Percentiles rank a stretch among this genome's conserved stretches.
Conservation (phyloP, 23 tunicate species). For the Halocynthia aurantium region DNA sequence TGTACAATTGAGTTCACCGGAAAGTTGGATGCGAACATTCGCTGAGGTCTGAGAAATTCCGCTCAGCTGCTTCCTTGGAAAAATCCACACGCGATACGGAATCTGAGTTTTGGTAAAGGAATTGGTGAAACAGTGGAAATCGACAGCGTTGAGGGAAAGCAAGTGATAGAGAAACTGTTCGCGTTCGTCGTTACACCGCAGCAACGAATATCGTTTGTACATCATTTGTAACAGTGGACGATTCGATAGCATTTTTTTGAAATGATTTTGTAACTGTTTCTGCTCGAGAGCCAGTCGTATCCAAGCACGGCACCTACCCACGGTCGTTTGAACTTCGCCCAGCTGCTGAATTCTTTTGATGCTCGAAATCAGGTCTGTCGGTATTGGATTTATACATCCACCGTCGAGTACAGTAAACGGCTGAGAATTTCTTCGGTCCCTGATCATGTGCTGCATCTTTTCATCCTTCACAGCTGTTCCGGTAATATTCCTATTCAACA, state of each 20-base stretch:
- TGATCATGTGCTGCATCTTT: no score
- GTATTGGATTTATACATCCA: neutral
- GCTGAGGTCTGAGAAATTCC: constrained; percentile 88
- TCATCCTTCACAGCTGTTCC: no score
- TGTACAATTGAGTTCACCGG: constrained; percentile 70
- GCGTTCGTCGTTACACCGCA: constrained; percentile 91
- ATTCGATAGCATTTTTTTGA: constrained; percentile 41
- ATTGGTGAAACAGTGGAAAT: constrained; percentile 88
- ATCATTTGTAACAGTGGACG: constrained; percentile 52
- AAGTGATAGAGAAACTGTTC: constrained; percentile 86
- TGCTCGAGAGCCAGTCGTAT: constrained; percentile 89
- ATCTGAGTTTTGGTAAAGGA: constrained; percentile 68
- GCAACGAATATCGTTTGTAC: constrained; percentile 88
- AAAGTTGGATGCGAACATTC: constrained; percentile 62
- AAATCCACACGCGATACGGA: constrained; percentile 82
- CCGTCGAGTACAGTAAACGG: neutral
- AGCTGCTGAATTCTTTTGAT: constrained; percentile 45
- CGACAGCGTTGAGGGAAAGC: constrained; percentile 69
- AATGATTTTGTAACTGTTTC: constrained; percentile 62
- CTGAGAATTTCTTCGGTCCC: neutral
- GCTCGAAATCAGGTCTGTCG: constrained; percentile 5
- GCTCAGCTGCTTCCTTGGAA: constrained; percentile 67
- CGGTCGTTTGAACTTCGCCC: constrained; percentile 76
- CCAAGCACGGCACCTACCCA: constrained; percentile 96
- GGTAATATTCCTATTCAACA: no score